Percentiles rank a stretch among this genome's conserved stretches.
Conservation (phyloP, 2,113 vertebrate genomes). For the Podocnemis expansa region DNA sequence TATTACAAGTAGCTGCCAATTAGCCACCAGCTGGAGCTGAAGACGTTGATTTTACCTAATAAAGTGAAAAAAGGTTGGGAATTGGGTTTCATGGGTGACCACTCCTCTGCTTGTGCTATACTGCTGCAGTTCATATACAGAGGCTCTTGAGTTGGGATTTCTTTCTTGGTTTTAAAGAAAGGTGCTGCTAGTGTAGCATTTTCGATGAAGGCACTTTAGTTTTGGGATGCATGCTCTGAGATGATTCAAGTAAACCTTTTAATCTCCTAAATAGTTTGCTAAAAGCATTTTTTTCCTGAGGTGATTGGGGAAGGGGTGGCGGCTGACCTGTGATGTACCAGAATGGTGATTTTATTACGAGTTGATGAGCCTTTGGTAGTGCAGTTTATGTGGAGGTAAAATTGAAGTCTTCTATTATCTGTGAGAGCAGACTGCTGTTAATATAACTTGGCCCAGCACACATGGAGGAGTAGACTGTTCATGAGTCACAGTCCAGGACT, state of each 20-base stretch:
- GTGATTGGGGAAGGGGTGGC: neutral
- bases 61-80: neutral
- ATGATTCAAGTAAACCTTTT: no score
- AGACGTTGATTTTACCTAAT: neutral
- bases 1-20: neutral
- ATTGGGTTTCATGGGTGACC: neutral
- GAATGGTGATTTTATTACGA: neutral
- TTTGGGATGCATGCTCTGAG: neutral
- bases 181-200: accelerated
- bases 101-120: neutral
- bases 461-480: accelerated
- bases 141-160: neutral
- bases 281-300: neutral
- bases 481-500: neutral
- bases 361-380: neutral
- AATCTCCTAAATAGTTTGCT: neutral
- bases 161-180: neutral
- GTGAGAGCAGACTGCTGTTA: neutral
- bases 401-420: neutral
- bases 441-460: neutral
- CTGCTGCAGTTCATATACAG: neutral
- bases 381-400: neutral
- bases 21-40: neutral
- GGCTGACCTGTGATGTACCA: neutral
- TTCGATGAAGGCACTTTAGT: neutral